These are phyloP conservation scores for Platorchestia sp. DNA, from an alignment of 1,140 invertebrate genomes.

Conservation along the genomic window DNA sequence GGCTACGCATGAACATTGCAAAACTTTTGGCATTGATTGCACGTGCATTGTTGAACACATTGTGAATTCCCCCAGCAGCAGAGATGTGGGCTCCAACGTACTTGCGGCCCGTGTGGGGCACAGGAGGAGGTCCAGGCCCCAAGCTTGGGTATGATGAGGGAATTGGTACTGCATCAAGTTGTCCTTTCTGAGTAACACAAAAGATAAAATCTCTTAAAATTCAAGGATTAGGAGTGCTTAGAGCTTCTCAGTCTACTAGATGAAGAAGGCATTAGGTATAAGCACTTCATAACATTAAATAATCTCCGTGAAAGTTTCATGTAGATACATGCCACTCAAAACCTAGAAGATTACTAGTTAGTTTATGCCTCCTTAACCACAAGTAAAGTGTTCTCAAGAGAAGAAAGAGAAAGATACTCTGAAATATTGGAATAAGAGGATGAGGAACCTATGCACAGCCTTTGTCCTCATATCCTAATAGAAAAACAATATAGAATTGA, in stretches of 20 bases:
- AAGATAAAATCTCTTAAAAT: no score
- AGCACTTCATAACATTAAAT: neutral
- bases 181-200: neutral
- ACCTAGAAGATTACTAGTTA: no score
- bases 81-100: constrained; percentile 56
- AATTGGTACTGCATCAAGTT: neutral
- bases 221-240: no score
- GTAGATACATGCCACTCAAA: neutral
- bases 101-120: constrained; percentile 38
- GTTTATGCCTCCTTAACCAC: no score
- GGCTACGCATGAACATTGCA: constrained; percentile 55
- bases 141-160: neutral
- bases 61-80: constrained; percentile 43
- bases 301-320: neutral
- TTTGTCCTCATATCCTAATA: no score
- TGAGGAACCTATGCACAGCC: no score
- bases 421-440: no score
- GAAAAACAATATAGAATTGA: no score
- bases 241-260: no score
- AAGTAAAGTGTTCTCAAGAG: no score
- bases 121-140: constrained; percentile 7
- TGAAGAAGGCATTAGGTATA: neutral
- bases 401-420: no score
- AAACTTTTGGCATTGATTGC: constrained; percentile 44
- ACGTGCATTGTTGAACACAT: constrained; percentile 50